A percentile compares a stretch with the other conserved stretches of the same genome.
phyloP scores from a whole-genome alignment of 2,797 vertebrate species.

The Platyrinchus mystaceus region DNA sequence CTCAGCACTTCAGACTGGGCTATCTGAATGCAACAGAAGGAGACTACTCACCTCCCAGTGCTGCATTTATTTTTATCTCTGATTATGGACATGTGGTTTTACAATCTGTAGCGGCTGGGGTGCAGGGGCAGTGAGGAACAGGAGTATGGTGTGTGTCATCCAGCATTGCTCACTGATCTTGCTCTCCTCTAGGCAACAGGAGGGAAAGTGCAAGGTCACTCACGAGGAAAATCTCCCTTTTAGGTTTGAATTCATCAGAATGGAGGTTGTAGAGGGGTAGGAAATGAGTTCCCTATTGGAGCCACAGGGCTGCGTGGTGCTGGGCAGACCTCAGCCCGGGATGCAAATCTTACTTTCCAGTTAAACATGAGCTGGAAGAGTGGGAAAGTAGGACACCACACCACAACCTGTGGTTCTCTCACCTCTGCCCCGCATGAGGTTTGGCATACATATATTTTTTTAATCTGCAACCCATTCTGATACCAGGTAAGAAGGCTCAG shows the following conservation, averaged over 20 bases:
- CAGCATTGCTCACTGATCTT: slow-evolving; percentile 19
- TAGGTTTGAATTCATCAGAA: slow-evolving; percentile 4
- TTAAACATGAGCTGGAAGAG: slow-evolving; percentile 10
- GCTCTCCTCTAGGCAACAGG: slow-evolving; percentile 25
- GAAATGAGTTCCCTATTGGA: background rate
- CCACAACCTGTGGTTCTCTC: background rate
- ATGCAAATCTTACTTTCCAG: slow-evolving; percentile 18
- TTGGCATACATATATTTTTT: background rate
- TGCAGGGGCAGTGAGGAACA: background rate
- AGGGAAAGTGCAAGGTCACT: slow-evolving; percentile 38
- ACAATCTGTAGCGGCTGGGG: background rate
- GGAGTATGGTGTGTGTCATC: background rate
- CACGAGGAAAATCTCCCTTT: slow-evolving; percentile 28
- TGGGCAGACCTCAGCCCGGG: background rate
- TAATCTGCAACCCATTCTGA: background rate
- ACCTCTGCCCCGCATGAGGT: background rate
- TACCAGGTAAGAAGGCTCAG: background rate
- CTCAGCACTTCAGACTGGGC: background rate
- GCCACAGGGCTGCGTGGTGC: background rate
- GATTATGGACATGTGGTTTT: background rate
- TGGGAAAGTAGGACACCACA: slow-evolving; percentile 5
- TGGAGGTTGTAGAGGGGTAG: background rate
- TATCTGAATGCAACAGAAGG: background rate
- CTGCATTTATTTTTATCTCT: slow-evolving; percentile 28
- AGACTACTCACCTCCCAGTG: background rate